A percentile compares a stretch with the other conserved stretches of the same genome.
Conservation (phyloP, 2,888 invertebrate genomes). For the Aspidapion aeneum region DNA sequence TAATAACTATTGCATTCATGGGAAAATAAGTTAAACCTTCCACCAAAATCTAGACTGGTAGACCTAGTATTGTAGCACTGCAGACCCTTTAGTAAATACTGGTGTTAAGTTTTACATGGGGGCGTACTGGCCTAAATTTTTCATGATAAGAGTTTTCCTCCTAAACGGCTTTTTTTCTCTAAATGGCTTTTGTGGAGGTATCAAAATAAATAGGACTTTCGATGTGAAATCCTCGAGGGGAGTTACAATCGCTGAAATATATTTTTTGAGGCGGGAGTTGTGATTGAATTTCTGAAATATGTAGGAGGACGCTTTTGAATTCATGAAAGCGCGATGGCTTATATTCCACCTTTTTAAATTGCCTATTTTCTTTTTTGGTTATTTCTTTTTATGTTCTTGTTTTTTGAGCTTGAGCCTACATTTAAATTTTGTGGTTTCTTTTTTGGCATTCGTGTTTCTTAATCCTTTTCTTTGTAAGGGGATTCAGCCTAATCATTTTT, state of each 20-base stretch:
- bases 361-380: neutral
- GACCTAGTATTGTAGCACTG: too few relatives aligned
- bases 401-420: neutral
- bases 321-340: neutral
- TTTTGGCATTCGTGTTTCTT: too few relatives aligned
- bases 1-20: too few relatives aligned
- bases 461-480: too few relatives aligned
- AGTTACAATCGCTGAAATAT: constrained; percentile 23
- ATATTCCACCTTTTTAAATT: neutral
- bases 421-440: neutral
- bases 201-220: constrained; percentile 29
- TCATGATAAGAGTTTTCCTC: constrained; percentile 24
- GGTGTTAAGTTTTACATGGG: too few relatives aligned
- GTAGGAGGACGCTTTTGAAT: neutral
- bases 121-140: neutral
- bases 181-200: constrained; percentile 29
- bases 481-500: too few relatives aligned
- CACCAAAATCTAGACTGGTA: too few relatives aligned
- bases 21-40: too few relatives aligned
- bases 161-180: constrained; percentile 25
- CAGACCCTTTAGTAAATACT: too few relatives aligned
- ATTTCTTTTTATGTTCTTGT: neutral
- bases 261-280: constrained; percentile 24
- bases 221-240: constrained; percentile 26
- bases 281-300: constrained; percentile 25